Percentiles rank a stretch among this genome's conserved stretches.
Conservation (phyloP, 30 jellyfish, hydroid and myxozoan genomes). For the Chironex yamaguchii region DNA sequence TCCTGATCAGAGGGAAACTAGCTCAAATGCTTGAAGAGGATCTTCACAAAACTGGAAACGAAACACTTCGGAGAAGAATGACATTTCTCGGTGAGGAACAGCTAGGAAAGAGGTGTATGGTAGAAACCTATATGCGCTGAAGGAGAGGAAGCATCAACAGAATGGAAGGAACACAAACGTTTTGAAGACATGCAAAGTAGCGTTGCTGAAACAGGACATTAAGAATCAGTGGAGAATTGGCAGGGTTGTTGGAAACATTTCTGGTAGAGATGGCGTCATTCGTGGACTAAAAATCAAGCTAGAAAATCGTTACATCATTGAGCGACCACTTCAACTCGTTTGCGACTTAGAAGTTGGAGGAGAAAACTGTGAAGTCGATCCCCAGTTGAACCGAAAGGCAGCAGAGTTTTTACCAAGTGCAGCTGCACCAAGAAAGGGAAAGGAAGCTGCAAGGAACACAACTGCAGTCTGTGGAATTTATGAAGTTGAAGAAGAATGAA, state of each 20-base stretch:
- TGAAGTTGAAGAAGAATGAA: neutral
- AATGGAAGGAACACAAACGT: neutral
- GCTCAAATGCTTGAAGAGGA: slow-evolving; percentile 52
- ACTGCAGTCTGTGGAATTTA: too few relatives aligned
- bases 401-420: slow-evolving; percentile 14
- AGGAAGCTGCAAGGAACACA: neutral
- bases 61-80: slow-evolving; percentile 15
- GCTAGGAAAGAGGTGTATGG: slow-evolving; percentile 32
- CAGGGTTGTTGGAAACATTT: neutral
- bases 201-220: neutral
- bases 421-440: neutral
- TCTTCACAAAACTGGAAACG: slow-evolving; percentile 6
- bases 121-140: neutral
- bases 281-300: neutral
- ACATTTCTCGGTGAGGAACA: slow-evolving; percentile 27
- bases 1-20: slow-evolving; percentile 50
- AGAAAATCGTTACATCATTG: slow-evolving; percentile 12
- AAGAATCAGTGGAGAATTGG: neutral
- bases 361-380: slow-evolving; percentile 47
- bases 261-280: neutral
- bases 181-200: neutral
- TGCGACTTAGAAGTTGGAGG: slow-evolving; percentile 63
- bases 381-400: slow-evolving; percentile 40
- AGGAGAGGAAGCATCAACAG: slow-evolving; percentile 1
- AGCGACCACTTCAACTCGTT: slow-evolving; percentile 45